phyloP scores from a whole-genome alignment of 2,797 vertebrate genomes.

The Platyrinchus mystaceus region DNA sequence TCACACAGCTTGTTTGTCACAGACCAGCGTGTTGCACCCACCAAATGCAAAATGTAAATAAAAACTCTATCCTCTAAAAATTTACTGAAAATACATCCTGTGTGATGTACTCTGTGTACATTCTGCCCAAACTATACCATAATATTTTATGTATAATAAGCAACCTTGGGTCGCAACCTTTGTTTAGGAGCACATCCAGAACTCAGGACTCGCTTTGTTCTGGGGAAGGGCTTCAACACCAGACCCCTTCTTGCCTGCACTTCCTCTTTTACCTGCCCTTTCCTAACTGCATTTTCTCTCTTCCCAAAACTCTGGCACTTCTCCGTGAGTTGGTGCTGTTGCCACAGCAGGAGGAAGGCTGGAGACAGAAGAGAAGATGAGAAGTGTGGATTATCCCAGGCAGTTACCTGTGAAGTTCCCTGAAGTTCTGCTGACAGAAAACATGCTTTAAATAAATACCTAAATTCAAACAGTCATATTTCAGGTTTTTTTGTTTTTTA shows the following conservation, averaged over 20 bases:
- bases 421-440: neutral
- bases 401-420: neutral
- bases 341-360: neutral
- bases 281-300: neutral
- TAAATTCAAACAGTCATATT: neutral
- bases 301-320: neutral
- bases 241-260: neutral
- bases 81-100: neutral
- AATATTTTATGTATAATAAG: neutral
- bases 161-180: neutral
- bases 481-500: neutral
- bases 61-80: neutral
- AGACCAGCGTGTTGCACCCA: slow-evolving; percentile 23
- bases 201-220: neutral
- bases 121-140: neutral
- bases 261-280: neutral
- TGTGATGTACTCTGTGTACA: neutral
- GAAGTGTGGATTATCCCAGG: neutral
- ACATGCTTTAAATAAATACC: neutral
- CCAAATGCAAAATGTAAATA: slow-evolving; percentile 49
- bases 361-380: neutral
- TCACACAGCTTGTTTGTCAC: slow-evolving; percentile 53
- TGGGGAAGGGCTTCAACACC: neutral
- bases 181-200: neutral
- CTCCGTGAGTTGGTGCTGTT: neutral